phyloP scores from a whole-genome alignment of 2,113 vertebrate genomes.

The Piprites chloris region DNA sequence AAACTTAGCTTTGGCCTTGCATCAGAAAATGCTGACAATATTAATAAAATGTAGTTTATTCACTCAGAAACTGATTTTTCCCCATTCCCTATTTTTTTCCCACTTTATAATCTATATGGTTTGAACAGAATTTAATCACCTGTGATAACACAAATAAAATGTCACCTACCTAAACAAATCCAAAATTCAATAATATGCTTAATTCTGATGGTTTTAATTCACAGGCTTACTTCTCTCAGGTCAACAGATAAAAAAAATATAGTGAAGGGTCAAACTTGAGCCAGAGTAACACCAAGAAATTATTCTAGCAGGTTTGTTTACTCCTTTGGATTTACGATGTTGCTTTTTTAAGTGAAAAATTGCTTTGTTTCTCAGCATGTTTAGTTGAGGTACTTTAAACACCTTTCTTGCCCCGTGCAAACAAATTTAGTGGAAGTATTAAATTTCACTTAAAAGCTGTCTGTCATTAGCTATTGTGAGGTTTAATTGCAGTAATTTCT shows the following conservation, averaged over 20 bases:
- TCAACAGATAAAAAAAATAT: neutral
- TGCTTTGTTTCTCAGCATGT: neutral
- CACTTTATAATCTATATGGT: neutral
- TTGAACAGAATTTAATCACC: neutral
- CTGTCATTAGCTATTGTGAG: neutral
- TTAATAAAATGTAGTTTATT: neutral
- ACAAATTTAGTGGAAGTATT: neutral
- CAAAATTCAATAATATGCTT: neutral
- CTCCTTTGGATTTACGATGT: neutral
- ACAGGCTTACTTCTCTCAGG: neutral
- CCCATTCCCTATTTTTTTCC: neutral
- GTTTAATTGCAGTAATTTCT: neutral
- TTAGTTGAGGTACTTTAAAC: neutral
- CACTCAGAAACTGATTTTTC: neutral
- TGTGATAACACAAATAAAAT: neutral
- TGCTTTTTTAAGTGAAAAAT: neutral
- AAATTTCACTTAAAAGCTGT: neutral
- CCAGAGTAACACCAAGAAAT: neutral
- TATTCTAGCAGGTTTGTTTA: neutral
- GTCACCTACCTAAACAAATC: neutral
- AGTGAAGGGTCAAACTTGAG: neutral
- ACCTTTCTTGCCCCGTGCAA: neutral
- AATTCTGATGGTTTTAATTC: neutral
- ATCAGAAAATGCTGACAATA: neutral
- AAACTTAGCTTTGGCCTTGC: neutral